phyloP scores from a whole-genome alignment of 2,113 vertebrate genomes.

The Oncorhynchus kisutch region DNA sequence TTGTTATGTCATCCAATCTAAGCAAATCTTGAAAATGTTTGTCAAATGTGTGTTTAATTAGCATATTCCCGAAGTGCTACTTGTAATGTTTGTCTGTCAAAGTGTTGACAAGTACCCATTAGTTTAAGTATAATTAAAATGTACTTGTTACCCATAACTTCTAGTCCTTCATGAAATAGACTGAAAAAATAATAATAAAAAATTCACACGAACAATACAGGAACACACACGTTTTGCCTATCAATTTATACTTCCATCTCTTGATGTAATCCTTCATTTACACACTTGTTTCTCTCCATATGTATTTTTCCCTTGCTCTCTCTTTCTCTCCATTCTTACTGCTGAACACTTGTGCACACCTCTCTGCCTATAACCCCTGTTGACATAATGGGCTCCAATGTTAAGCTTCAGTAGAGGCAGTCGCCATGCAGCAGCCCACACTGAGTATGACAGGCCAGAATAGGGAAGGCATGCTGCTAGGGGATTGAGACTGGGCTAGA shows the following conservation, averaged over 20 bases:
- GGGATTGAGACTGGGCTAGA: conserved; percentile 5
- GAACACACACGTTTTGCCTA: too few relatives aligned
- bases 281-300: too few relatives aligned
- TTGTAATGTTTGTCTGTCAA: conserved; percentile 16
- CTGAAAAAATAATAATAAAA: too few relatives aligned
- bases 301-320: neutral
- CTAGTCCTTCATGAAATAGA: conserved; percentile 4
- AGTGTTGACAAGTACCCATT: conserved; percentile 31
- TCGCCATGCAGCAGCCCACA: conserved; percentile 35
- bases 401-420: conserved; percentile 66
- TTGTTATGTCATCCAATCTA: neutral
- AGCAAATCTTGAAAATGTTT: conserved; percentile 12
- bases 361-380: conserved; percentile 62
- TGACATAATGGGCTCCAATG: conserved; percentile 73
- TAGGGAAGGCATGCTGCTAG: conserved; percentile 52
- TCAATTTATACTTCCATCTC: too few relatives aligned
- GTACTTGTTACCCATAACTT: conserved; percentile 10
- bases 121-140: conserved; percentile 33
- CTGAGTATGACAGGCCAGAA: conserved; percentile 34
- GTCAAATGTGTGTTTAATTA: neutral
- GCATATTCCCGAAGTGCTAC: conserved; percentile 21
- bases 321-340: conserved; percentile 7
- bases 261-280: too few relatives aligned
- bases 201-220: too few relatives aligned
- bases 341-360: conserved; percentile 46